phyloP scores from a whole-genome alignment of 2,888 invertebrate species.

The Ichneumoninae sp. region DNA sequence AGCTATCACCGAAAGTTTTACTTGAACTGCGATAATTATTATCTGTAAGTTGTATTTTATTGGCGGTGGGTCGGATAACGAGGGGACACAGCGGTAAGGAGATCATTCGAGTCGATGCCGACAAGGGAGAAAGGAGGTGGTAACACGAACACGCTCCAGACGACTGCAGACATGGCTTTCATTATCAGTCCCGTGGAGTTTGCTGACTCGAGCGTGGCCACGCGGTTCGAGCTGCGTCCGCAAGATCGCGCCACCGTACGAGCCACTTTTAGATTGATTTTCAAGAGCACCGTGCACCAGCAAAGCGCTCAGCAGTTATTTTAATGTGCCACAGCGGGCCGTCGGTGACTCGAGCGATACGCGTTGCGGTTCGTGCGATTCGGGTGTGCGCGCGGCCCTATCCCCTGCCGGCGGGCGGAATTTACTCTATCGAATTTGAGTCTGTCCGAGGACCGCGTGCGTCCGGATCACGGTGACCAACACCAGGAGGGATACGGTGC shows the following conservation, averaged over 20 bases:
- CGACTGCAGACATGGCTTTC: not conserved
- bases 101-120: not conserved
- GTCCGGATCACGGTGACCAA: constrained; percentile 65
- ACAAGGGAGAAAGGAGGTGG: not conserved
- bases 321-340: constrained; percentile 79
- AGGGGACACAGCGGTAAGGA: not conserved
- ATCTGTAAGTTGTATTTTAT: not conserved
- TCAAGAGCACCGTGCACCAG: constrained; percentile 81
- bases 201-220: not conserved
- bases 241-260: constrained; percentile 80
- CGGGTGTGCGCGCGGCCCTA: constrained; percentile 75
- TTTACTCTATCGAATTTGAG: constrained; percentile 62
- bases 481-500: constrained; percentile 61
- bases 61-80: not conserved
- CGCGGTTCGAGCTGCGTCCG: not conserved
- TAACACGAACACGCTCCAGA: not conserved
- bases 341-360: constrained; percentile 73
- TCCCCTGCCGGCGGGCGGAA: constrained; percentile 78
- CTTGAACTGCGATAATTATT: not conserved
- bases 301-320: constrained; percentile 77
- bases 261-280: constrained; percentile 83
- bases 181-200: constrained; percentile 8
- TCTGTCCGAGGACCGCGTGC: constrained; percentile 62
- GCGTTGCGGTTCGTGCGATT: constrained; percentile 68
- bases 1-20: not conserved